These are phyloP conservation scores for Parnassius glacialis DNA, from an alignment of 2,888 invertebrate genomes.

Conservation along the genomic window DNA sequence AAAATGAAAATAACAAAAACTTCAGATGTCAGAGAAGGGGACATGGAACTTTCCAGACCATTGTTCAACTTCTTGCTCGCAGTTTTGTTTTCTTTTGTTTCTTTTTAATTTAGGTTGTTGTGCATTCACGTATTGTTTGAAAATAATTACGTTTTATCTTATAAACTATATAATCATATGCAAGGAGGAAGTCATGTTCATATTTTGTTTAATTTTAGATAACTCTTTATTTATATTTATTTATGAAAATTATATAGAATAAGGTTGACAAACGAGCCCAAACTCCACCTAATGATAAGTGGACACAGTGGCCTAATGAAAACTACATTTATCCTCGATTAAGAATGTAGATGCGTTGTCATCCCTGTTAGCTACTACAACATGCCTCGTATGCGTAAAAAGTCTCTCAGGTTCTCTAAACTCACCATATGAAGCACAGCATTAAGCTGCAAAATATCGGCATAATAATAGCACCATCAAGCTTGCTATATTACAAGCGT, in stretches of 20 bases:
- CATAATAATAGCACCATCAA: no score
- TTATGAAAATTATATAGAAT: background rate
- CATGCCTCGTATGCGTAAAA: no score
- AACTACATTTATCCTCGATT: no score
- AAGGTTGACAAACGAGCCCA: no score
- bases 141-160: conserved; percentile 22
- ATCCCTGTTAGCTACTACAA: no score
- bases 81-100: conserved; percentile 28
- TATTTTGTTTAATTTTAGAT: conserved; percentile 1
- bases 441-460: no score
- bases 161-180: conserved; percentile 31
- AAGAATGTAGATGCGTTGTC: no score
- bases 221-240: background rate
- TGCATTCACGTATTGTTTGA: conserved; percentile 26
- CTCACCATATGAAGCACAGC: no score
- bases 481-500: no score
- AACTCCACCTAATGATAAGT: no score
- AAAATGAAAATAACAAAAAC: conserved; percentile 15
- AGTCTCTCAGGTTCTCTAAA: no score
- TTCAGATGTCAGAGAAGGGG: conserved; percentile 19
- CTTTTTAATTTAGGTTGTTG: conserved; percentile 28
- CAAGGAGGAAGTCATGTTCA: conserved; percentile 3
- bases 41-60: conserved; percentile 46
- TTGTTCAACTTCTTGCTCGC: conserved; percentile 33
- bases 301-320: no score